Base-by-base conservation (phyloP, 2,888 invertebrate species). In the Drosophila kambysellisi region DNA sequence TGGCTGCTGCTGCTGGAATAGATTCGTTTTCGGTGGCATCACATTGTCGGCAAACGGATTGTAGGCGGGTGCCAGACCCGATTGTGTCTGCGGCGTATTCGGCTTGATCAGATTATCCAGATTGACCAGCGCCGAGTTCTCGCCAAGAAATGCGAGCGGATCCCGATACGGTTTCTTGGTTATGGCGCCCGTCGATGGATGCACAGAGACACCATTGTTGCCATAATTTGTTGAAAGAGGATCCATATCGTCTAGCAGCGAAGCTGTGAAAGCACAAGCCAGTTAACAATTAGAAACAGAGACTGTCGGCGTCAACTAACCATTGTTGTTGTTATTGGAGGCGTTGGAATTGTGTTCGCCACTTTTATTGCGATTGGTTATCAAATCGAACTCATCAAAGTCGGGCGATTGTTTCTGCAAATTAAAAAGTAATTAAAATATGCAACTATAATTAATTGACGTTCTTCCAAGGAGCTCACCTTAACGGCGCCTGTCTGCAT, bases 91-190 rank as follows among this genome's bases (percentile, higher is more conserved):
- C 29, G 92, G 89, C 72, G 91, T 89, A 61, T 92, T 93, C 73
- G 95, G 94, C 86, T 95, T 96, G 87, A 99, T 97, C 92, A 99
- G 95, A 93, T 99, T 98, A 94, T 99, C 99, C 93, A 99, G 95
- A 95, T 99, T 99, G 77, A 99, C 99, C 87, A 99, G 95, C 85
- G 97, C 95, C 15, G 98, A 98, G 94, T 99, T 99, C 94, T 98
- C 98, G 52, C 99, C 99, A 62, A 99, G 95, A 94, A 99, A 99
- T 90, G 97, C 96, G 85, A 98, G 97, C 4, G 99, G 99, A 60
- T 98, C 98, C 94, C 98, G 99, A 65, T 92, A 91, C 76, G 92
- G 89, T 69, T 89, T 92, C 85, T 93, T 92, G 39, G 90, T 87
- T 58, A 91, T 91, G 62, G 91, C 89, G n/a, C 90, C 90, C 37